phyloP scores from a whole-genome alignment of 2,888 invertebrate species.

The Orthosia incerta region DNA sequence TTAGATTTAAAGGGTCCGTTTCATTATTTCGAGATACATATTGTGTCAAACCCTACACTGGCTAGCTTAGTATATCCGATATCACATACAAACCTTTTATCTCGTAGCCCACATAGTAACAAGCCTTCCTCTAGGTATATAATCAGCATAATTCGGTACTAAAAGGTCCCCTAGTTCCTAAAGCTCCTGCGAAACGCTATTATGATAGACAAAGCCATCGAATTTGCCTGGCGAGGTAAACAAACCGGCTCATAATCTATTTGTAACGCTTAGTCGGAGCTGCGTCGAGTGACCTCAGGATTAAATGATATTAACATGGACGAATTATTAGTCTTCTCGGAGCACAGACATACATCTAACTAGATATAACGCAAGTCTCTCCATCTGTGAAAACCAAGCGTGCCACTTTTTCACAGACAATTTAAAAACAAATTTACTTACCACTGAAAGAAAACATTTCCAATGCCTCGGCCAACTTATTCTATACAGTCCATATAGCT shows the following conservation, averaged over 20 bases:
- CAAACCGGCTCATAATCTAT: slow-evolving; percentile 68
- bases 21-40: not conserved
- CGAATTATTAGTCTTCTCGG: slow-evolving; percentile 4
- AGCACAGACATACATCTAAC: no score
- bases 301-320: slow-evolving; percentile 59
- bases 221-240: slow-evolving; percentile 52
- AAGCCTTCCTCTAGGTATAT: not conserved
- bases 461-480: no score
- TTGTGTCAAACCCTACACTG: not conserved
- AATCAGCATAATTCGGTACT: slow-evolving; percentile 13
- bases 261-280: slow-evolving; percentile 58
- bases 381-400: no score
- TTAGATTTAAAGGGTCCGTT: no score
- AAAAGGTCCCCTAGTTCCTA: slow-evolving; percentile 17
- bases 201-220: slow-evolving; percentile 32
- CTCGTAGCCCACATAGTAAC: not conserved
- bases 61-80: not conserved
- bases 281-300: slow-evolving; percentile 52
- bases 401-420: no score
- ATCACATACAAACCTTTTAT: not conserved
- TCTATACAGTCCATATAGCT: no score
- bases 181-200: slow-evolving; percentile 25
- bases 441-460: no score
- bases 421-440: no score
- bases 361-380: no score